phyloP scores from a whole-genome alignment of 1,140 invertebrate species.

The Drosophila parabipectinata region DNA sequence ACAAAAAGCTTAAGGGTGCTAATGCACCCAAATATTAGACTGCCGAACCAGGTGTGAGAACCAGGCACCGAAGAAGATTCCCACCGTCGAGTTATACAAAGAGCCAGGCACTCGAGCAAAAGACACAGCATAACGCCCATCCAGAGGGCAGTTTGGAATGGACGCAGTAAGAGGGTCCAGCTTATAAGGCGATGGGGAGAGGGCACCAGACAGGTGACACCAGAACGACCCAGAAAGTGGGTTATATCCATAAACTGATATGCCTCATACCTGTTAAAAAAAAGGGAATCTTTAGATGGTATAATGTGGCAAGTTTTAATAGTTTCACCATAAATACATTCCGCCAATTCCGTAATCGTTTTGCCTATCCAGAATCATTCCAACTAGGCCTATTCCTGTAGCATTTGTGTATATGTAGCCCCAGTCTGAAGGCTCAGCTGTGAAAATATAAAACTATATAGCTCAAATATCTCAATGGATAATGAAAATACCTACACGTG shows the following conservation, averaged over 20 bases:
- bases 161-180: slow-evolving; percentile 66
- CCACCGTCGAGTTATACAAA: slow-evolving; percentile 44
- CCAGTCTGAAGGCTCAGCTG: slow-evolving; percentile 64
- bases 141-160: slow-evolving; percentile 69
- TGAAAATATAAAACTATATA: not conserved
- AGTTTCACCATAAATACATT: slow-evolving; percentile 53
- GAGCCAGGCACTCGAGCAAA: slow-evolving; percentile 46
- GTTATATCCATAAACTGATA: slow-evolving; percentile 65
- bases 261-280: slow-evolving; percentile 35
- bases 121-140: slow-evolving; percentile 56
- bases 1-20: slow-evolving; percentile 72
- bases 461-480: not conserved
- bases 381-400: slow-evolving; percentile 60
- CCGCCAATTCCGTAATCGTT: slow-evolving; percentile 60
- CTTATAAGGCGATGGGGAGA: slow-evolving; percentile 55
- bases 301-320: not conserved
- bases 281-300: no score
- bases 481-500: slow-evolving; percentile 45
- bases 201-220: slow-evolving; percentile 73
- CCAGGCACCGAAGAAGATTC: slow-evolving; percentile 15
- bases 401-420: slow-evolving; percentile 59
- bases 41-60: slow-evolving; percentile 17
- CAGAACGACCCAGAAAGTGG: slow-evolving; percentile 68
- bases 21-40: slow-evolving; percentile 59
- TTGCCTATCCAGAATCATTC: slow-evolving; percentile 57